Base-by-base conservation (phyloP, 2,888 invertebrate species). In the Antitype chi region DNA sequence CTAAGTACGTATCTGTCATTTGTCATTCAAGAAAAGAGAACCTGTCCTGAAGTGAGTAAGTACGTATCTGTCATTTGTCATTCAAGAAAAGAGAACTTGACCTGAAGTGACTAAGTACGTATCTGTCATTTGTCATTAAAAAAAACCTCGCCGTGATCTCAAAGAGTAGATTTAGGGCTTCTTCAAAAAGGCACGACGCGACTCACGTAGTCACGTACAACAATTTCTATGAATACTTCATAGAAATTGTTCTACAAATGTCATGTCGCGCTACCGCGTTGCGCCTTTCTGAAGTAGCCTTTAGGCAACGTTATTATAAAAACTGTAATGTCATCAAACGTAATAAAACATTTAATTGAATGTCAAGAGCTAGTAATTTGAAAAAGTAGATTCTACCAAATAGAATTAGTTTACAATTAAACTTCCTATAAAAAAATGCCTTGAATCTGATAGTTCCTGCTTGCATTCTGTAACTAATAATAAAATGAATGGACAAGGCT, bases 311-410 rank as follows among this genome's bases (percentile, higher is more conserved):
- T 17, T 47, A 23, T 23, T 28, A 72, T 17, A 78, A 75, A 55
- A 75, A 32, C 28, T 32, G 5, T 2, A 59, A n/a, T 23, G 4
- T n/a, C 74, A 59, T 17, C 17, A 43, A 55, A n/a, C 20, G 3
- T 53, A 67, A 3, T 28, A 28, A 76, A 70, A 70, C 47, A 38
- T 49, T 49, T 38, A 49, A 57, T 57, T 49, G 3, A 70, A 49
- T 79, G 25, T 79, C 53, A 79, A 25, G 47, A 77, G 17, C 7
- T 9, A 38, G 15, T 70, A 57, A 38, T 59, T 72, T 15, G 17
- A 59, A 80, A 80, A 81, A 81, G 28, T 73, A 28, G 38, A 59
- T 72, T 72, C 73, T 72, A 20, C 49, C 25, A n/a, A 43, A 52
- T 72, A 59, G 17, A 38, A 57, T n/a, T 52, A 20, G 38, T 49